Percentiles rank a stretch among this genome's conserved stretches.
These are phyloP conservation scores for Aurelia sp. DNA, from an alignment of 30 jellyfish, hydroid and myxozoan genomes.

Conservation along the genomic window DNA sequence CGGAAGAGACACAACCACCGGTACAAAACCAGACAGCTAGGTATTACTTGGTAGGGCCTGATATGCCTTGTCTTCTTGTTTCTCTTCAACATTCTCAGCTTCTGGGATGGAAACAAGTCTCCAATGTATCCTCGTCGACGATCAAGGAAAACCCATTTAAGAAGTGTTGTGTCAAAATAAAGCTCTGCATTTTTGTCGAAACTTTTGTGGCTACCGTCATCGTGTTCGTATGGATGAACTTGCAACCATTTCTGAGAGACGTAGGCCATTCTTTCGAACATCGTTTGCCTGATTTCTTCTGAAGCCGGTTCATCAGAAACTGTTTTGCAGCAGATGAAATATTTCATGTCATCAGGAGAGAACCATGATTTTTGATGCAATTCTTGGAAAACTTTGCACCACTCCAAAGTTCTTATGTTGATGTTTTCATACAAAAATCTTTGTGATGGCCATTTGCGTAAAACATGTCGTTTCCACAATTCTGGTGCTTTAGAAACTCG, in stretches of 20 bases:
- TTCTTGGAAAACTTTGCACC: constrained; percentile 83
- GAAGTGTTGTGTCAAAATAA: constrained; percentile 74
- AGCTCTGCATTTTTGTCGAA: constrained; percentile 93
- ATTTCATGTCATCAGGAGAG: constrained; percentile 97
- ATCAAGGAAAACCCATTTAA: constrained; percentile 94
- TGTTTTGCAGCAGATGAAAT: constrained; percentile 91
- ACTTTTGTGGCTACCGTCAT: constrained; percentile 29
- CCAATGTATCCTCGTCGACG: constrained; percentile 91
- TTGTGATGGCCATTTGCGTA: constrained; percentile 94
- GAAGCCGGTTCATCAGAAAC: constrained; percentile 83
- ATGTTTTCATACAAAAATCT: constrained; percentile 80
- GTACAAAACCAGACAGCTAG: constrained; percentile 96
- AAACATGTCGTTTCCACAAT: constrained; percentile 82
- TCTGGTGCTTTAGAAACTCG: constrained; percentile 77
- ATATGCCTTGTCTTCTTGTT: constrained; percentile 69
- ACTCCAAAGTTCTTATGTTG: constrained; percentile 57
- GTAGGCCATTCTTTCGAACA: constrained; percentile 70
- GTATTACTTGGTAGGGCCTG: constrained; percentile 99
- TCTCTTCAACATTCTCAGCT: constrained; percentile 38
- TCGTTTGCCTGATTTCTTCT: constrained; percentile 66
- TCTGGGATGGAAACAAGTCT: constrained; percentile 66
- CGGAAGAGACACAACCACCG: constrained; percentile 92
- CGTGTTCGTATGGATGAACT: constrained; percentile 85
- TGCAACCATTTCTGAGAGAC: constrained; percentile 96
- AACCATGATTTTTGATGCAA: constrained; percentile 78